Evolutionary conservation across 2,113 vertebrate genomes (phyloP).

Genomic region (Bambusicola thoracicus): DNA sequence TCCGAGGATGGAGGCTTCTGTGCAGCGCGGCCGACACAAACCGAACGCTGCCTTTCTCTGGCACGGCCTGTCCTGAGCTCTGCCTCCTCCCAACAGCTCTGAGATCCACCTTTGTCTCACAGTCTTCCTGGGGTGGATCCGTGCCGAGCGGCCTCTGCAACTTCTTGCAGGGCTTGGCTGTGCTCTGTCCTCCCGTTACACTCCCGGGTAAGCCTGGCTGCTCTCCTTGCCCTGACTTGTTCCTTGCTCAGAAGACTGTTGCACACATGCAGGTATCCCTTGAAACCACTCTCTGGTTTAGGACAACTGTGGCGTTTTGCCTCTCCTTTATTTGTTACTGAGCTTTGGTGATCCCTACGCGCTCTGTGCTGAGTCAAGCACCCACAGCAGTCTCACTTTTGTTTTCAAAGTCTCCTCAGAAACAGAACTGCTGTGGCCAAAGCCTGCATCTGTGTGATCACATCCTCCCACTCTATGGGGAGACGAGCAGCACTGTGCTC

Average conservation of each 20-base stretch:
- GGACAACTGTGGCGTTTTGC: neutral
- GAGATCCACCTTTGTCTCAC: slow-evolving; percentile 25
- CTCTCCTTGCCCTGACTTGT: neutral
- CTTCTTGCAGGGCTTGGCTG: neutral
- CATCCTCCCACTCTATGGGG: neutral
- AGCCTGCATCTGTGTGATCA: neutral
- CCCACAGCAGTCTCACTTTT: rapidly evolving
- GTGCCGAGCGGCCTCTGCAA: neutral
- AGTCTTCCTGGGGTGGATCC: neutral
- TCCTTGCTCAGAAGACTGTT: neutral
- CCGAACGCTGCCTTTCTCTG: neutral
- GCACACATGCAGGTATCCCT: neutral
- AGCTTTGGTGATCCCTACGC: neutral
- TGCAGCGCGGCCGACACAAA: neutral
- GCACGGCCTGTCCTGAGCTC: neutral
- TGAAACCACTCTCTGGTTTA: neutral
- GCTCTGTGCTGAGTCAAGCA: neutral
- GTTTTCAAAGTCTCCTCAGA: neutral
- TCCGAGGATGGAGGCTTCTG: neutral
- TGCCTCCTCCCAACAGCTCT: neutral
- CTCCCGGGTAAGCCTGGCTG: neutral
- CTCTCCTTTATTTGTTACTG: neutral
- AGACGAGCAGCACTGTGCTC: neutral
- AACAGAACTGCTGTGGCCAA: neutral
- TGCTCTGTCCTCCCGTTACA: neutral